These are phyloP conservation scores for Cyprinodon diabolis DNA, from an alignment of 2,797 vertebrate genomes.

Conservation along the genomic window DNA sequence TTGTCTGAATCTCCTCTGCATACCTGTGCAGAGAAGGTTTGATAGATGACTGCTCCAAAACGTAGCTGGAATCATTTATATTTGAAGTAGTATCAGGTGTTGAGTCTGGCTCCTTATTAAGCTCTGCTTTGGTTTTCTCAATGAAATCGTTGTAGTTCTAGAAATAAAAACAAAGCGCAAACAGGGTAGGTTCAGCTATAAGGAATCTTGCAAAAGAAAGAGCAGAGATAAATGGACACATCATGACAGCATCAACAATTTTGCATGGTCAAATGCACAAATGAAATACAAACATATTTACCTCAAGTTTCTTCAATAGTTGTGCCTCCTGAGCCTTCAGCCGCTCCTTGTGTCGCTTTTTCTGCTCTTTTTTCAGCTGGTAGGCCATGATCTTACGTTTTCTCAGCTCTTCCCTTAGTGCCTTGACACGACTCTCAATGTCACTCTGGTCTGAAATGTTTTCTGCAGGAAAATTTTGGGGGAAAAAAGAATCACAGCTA, in stretches of 20 bases:
- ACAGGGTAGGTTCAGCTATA: neutral
- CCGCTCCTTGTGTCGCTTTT: constrained; percentile 92
- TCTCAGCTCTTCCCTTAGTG: constrained; percentile 91
- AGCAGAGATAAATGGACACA: neutral
- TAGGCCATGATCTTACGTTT: constrained; percentile 92
- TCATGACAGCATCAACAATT: neutral
- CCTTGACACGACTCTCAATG: constrained; percentile 92
- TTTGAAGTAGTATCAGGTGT: constrained; percentile 82
- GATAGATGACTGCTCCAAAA: constrained; percentile 81
- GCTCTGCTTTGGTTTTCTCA: constrained; percentile 94
- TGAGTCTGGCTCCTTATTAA: constrained; percentile 85
- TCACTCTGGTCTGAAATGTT: constrained; percentile 94
- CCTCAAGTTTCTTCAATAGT: constrained; percentile 94
- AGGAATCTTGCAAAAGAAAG: neutral
- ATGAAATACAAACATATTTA: constrained; percentile 51
- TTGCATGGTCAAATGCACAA: neutral
- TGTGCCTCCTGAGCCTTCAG: constrained; percentile 97
- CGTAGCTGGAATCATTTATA: constrained; percentile 81
- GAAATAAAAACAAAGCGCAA: constrained; percentile 4
- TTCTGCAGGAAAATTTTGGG: constrained; percentile 77
- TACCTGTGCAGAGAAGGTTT: constrained; percentile 85
- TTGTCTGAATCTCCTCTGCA: neutral
- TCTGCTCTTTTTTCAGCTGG: constrained; percentile 95
- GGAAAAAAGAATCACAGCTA: constrained; percentile 53
- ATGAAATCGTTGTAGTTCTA: constrained; percentile 94